A percentile compares a stretch with the other conserved stretches of the same genome.
Evolutionary conservation across 2,888 invertebrate species (phyloP).

Genomic region (Ennomos quercinarius): DNA sequence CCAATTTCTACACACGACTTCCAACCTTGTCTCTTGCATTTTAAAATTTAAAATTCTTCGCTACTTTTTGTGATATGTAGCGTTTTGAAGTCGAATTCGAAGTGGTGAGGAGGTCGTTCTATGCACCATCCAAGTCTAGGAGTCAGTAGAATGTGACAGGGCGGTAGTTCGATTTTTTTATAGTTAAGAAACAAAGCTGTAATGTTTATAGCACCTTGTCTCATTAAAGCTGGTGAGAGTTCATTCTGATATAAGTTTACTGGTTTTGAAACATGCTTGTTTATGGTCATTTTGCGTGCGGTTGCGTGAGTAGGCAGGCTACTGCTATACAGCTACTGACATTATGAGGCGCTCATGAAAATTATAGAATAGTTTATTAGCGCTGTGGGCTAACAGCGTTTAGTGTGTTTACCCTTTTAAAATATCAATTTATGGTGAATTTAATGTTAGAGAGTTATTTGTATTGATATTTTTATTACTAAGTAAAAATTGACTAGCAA

Average conservation of each 20-base stretch:
- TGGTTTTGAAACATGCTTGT: constrained; percentile 17
- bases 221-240: constrained; percentile 50
- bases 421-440: no score
- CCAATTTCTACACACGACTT: constrained; percentile 35
- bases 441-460: no score
- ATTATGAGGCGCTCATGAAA: constrained; percentile 12
- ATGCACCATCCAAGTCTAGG: constrained; percentile 62
- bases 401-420: no score
- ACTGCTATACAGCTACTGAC: constrained; percentile 10
- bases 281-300: constrained; percentile 19
- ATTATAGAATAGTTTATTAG: not conserved
- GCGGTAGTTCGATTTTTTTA: constrained; percentile 60
- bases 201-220: constrained; percentile 57
- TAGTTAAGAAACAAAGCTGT: constrained; percentile 55
- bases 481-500: no score
- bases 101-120: constrained; percentile 64
- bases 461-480: no score
- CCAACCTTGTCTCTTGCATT: constrained; percentile 39
- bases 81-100: constrained; percentile 44
- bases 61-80: constrained; percentile 26
- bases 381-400: not conserved
- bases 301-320: not conserved
- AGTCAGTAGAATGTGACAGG: constrained; percentile 63
- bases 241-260: constrained; percentile 38
- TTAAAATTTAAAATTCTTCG: constrained; percentile 38